Percentiles rank a stretch among this genome's conserved stretches.
These are phyloP conservation scores for Sinhomidia bicolor DNA, from an alignment of 2,888 invertebrate species.

Conservation along the genomic window DNA sequence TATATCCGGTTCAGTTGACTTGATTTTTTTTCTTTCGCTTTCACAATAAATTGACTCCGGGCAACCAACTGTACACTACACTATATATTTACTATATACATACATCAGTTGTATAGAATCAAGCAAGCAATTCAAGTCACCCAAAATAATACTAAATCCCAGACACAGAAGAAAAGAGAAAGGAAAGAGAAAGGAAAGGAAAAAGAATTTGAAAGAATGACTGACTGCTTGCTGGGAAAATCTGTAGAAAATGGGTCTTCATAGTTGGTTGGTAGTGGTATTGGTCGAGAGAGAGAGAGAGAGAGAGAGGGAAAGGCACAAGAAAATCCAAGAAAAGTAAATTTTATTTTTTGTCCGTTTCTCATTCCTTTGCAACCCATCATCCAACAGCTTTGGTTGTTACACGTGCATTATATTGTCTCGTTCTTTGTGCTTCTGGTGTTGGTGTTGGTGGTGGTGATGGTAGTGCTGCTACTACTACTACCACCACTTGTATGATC, in stretches of 20 bases:
- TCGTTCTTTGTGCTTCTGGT: too few relatives aligned
- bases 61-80: slow-evolving; percentile 3
- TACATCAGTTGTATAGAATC: too few relatives aligned
- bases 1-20: slow-evolving; percentile 46
- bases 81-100: too few relatives aligned
- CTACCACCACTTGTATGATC: slow-evolving; percentile 41
- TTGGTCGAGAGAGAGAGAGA: too few relatives aligned
- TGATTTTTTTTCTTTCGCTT: slow-evolving; percentile 30
- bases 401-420: slow-evolving; percentile 4
- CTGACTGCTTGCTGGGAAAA: slow-evolving; percentile 47
- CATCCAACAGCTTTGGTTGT: neutral
- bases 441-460: too few relatives aligned
- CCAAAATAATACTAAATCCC: slow-evolving; percentile 12
- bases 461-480: too few relatives aligned
- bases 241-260: slow-evolving; percentile 10
- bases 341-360: neutral
- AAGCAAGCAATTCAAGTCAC: slow-evolving; percentile 29
- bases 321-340: neutral
- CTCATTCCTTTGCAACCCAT: neutral
- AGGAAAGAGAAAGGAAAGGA: slow-evolving; percentile 14
- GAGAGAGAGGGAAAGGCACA: too few relatives aligned
- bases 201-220: slow-evolving; percentile 31
- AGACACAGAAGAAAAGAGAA: slow-evolving; percentile 29
- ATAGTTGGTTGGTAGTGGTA: neutral
- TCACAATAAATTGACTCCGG: slow-evolving; percentile 13